Conservation (phyloP, 35 echinoderm and acorn worm species). For the Amphiura filiformis region DNA sequence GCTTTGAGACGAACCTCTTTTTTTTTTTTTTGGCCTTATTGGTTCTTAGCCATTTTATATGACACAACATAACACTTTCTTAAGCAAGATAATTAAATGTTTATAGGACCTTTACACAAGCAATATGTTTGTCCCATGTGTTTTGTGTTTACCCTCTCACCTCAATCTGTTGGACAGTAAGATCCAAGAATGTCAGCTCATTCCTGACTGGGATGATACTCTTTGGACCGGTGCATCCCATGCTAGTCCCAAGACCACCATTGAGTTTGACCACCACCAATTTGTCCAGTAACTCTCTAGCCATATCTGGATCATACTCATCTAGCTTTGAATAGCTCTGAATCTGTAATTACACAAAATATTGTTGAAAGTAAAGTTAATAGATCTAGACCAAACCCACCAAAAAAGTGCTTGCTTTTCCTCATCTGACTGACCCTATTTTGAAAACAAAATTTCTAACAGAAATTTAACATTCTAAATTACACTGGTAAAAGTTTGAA, state of each 20-base stretch:
- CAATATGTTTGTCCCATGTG: too few relatives aligned
- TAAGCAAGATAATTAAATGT: too few relatives aligned
- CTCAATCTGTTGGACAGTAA: constrained; percentile 95
- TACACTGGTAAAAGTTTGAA: too few relatives aligned
- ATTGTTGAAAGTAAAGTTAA: background rate
- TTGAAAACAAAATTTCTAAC: too few relatives aligned
- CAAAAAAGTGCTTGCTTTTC: background rate
- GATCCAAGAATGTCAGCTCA: constrained; percentile 92
- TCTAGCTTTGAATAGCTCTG: constrained; percentile 52
- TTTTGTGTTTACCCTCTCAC: constrained; percentile 49
- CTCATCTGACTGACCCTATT: too few relatives aligned
- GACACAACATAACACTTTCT: too few relatives aligned
- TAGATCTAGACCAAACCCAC: too few relatives aligned
- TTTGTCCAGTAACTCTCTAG: constrained; percentile 70
- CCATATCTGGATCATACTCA: constrained; percentile 15
- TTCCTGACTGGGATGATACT: constrained; percentile 95
- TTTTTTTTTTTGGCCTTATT: too few relatives aligned
- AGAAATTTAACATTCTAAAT: too few relatives aligned
- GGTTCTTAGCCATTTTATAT: too few relatives aligned
- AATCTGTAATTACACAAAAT: constrained; percentile 38
- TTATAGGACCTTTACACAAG: too few relatives aligned
- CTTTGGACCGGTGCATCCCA: constrained; percentile 95
- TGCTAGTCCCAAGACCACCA: constrained; percentile 93
- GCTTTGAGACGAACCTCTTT: too few relatives aligned
- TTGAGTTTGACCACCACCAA: constrained; percentile 94